Percentiles rank a stretch among this genome's conserved stretches.
Conservation (phyloP, 2,797 vertebrate species). For the Malurus leucopterus region DNA sequence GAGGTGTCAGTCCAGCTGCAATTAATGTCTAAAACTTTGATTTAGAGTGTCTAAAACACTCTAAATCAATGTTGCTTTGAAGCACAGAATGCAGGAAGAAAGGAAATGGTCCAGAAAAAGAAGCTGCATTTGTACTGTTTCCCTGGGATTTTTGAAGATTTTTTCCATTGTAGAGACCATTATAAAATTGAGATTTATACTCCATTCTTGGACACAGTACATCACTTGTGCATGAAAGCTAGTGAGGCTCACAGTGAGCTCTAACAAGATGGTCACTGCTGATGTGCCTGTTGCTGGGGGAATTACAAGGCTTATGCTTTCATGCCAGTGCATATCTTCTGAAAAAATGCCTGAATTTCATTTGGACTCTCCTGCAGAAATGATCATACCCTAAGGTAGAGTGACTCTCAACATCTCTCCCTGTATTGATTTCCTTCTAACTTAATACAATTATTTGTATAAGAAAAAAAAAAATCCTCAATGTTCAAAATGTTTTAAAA, state of each 20-base stretch:
- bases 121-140: not conserved
- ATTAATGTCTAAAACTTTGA: not conserved
- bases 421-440: not conserved
- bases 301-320: not conserved
- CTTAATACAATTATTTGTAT: not conserved
- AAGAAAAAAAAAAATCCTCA: not conserved
- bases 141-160: not conserved
- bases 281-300: not conserved
- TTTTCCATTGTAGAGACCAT: not conserved
- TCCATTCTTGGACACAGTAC: not conserved
- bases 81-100: not conserved
- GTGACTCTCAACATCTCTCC: fast-evolving
- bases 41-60: too few relatives aligned
- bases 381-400: not conserved
- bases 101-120: not conserved
- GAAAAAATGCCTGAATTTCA: not conserved
- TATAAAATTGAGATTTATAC: not conserved
- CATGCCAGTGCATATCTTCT: not conserved
- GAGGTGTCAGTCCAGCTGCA: not conserved
- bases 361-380: not conserved
- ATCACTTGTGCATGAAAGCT: not conserved
- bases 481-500: not conserved
- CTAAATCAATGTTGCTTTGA: not conserved
- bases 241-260: not conserved
- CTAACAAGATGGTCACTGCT: not conserved